Conservation (phyloP, 2,797 vertebrate genomes). For the Mallotus villosus region DNA sequence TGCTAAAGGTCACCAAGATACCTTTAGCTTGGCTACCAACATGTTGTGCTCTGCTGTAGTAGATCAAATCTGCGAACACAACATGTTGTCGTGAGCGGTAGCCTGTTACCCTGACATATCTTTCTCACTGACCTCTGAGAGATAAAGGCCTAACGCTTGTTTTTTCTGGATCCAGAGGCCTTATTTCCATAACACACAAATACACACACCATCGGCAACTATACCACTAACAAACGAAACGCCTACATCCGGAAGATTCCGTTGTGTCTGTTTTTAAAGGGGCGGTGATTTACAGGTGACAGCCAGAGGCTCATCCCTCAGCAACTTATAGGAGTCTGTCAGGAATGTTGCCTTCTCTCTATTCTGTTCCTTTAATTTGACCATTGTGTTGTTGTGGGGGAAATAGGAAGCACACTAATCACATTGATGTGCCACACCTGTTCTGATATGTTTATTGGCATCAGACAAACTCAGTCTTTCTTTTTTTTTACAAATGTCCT, state of each 20-base stretch:
- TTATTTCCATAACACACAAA: not conserved
- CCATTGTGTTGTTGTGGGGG: not conserved
- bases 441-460: not conserved
- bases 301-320: constrained; percentile 33
- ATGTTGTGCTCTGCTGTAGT: not conserved
- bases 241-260: constrained; percentile 31
- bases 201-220: not conserved
- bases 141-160: not conserved
- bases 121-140: not conserved
- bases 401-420: not conserved
- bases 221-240: not conserved
- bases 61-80: not conserved
- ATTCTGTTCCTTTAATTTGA: constrained; percentile 22
- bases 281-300: constrained; percentile 52
- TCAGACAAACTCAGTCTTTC: not conserved
- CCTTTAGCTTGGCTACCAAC: not conserved
- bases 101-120: not conserved
- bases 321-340: constrained; percentile 34
- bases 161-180: not conserved
- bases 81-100: not conserved
- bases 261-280: constrained; percentile 28
- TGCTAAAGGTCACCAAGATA: not conserved
- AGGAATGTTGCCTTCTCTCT: constrained; percentile 38
- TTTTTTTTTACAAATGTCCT: too few relatives aligned
- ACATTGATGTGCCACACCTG: not conserved